These are phyloP conservation scores for Ochotona princeps DNA, from an alignment of 2,113 vertebrate species.

Conservation along the genomic window DNA sequence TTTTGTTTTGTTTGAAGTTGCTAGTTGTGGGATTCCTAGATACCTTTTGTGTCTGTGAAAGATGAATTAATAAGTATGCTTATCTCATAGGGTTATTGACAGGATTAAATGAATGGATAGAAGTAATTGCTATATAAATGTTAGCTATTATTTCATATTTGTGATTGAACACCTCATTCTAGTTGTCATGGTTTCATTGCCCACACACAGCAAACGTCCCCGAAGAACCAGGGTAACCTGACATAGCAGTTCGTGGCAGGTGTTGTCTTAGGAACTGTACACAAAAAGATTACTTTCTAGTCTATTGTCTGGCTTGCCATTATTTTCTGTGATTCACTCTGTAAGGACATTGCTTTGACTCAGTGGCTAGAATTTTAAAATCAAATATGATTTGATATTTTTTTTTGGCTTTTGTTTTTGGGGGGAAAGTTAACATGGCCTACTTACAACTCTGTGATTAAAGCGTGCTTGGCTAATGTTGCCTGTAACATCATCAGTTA, in stretches of 20 bases:
- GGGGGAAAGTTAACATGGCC: background rate
- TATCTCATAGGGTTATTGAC: background rate
- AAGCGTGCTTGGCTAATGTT: background rate
- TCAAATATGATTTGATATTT: background rate
- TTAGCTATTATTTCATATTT: background rate
- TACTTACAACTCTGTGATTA: background rate
- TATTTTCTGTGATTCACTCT: slow-evolving; percentile 17
- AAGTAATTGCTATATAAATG: background rate
- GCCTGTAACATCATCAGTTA: background rate
- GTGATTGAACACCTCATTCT: rapidly evolving
- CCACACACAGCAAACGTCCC: background rate
- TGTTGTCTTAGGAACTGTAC: background rate
- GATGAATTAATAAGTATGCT: background rate
- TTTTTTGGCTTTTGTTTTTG: background rate
- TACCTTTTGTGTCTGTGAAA: background rate
- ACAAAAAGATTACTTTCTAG: background rate
- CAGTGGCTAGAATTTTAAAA: slow-evolving; percentile 22
- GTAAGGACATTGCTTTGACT: slow-evolving; percentile 47
- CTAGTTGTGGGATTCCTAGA: background rate
- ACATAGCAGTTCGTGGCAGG: background rate
- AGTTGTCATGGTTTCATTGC: background rate
- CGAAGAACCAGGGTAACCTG: background rate
- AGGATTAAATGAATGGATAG: background rate
- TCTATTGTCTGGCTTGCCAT: background rate
- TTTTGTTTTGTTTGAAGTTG: background rate